These are phyloP conservation scores for Pyrrhosoma nymphula DNA, from an alignment of 2,888 invertebrate genomes.

Conservation along the genomic window DNA sequence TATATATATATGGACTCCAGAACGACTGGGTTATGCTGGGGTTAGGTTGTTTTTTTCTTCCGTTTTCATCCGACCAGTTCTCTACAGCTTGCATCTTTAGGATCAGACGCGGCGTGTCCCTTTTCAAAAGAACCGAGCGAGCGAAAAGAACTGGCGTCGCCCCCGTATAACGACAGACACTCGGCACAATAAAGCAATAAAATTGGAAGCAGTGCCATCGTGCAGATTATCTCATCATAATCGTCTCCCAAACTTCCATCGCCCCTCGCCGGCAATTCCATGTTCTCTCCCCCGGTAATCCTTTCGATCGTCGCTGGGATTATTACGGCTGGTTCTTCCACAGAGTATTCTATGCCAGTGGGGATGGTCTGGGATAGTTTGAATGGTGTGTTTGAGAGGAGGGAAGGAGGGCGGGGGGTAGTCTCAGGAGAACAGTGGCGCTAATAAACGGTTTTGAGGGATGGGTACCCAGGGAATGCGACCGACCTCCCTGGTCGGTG, in stretches of 20 bases:
- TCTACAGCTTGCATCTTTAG: background rate
- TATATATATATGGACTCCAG: background rate
- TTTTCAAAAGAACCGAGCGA: background rate
- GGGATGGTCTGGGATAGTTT: no score
- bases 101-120: background rate
- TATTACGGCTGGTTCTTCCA: background rate
- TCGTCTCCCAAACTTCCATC: background rate
- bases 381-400: background rate
- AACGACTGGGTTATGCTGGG: background rate
- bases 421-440: background rate
- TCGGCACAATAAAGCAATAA: background rate
- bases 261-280: background rate
- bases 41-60: background rate
- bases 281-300: background rate
- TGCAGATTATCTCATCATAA: background rate
- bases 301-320: background rate
- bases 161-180: background rate
- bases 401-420: background rate
- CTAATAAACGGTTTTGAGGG: constrained; percentile 10
- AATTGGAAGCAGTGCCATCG: background rate
- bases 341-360: no score
- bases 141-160: background rate
- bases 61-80: no score
- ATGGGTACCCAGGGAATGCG: background rate
- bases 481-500: background rate